Base-by-base conservation (phyloP, 1,140 invertebrate genomes). In the Chrysomallon squamiferum region DNA sequence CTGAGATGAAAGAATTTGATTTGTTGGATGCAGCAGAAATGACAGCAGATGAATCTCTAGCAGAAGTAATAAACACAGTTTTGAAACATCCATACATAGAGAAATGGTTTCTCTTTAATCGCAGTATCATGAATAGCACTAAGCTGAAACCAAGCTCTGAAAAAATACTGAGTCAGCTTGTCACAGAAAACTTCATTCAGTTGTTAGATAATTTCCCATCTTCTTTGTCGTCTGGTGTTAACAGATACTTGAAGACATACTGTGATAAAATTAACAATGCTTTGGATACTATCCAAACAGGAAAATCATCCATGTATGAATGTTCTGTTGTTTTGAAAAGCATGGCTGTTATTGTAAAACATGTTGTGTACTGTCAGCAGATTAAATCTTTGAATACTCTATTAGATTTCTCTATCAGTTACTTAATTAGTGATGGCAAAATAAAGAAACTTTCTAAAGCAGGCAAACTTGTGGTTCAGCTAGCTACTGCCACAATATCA, bases 71-170 rank as follows among this genome's bases (percentile, higher is more conserved):
- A 7, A 5, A 33, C 13, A 52, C 32, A 3, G 63, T 65, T 59
- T 15, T 65, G 5, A 59, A 47, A 25, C 63, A 65, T 38, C 56
- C 63, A 22, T 20, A 22, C 20, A 33, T 65, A 20, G n/a, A 50
- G 9, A 47, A 50, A 52, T 65, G 45, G 43, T 65, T 65, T 27
- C 52, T 65, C 11, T 65, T 50, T 59, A 58, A 38, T 32, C 41
- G 11, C 20, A 20, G 56, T 32, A 58, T 58, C 32, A 22, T 35
- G 56, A 32, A 38, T 38, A 38, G 35, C 35, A 38, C 35, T 15
- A 38, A 38, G 35, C 5, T 38, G 35, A 38, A 38, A 38, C 35
- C 35, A 7, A 15, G 15, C 35, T 38, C 35, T 38, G 35, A 38
- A 38, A 38, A 15, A 38, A 5, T 38, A 15, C 35, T 38, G 35